Evolutionary conservation across 2,113 vertebrate species (phyloP), one percentile per base, ranked within the genome.

Genomic region (Pelmatolapia mariae): DNA sequence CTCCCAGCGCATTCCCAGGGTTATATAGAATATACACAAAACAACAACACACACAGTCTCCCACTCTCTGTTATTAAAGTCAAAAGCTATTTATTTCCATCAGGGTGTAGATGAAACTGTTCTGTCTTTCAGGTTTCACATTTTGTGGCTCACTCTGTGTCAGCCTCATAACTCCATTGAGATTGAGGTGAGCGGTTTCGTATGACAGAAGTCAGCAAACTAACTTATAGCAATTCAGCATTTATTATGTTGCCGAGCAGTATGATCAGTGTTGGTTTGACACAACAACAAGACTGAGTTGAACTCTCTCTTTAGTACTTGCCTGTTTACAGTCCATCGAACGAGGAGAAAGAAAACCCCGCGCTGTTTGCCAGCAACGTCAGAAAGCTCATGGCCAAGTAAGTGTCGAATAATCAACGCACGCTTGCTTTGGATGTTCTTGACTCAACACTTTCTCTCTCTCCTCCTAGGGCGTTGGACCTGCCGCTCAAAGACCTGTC

Each of bases 61-160:
- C 8, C 38, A 4, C 63, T 80, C 53, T 18, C 43, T 18, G 38
- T 31, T 50, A 12, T 40, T 13, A 80, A 43, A 73, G 31, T 40
- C 47, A 18, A 29, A 29, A 76, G 16, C 22, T 1, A 11, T 71
- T 5, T 24, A 0, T 24, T 52, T 13, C 82, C 10, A 9, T 52
- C 5, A 29, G 38, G 15, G 61, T 66, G 45, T n/a, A 19, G 13
- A 68, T 57, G 36, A 86, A 78, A 13, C 12, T 12, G 61, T 73
- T 82, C 8, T 88, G 1, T 93, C 81, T 73, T 85, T 18, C 91
- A 99, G 98, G 92, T 95, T 98, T 89, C 95, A 98, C 89, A 97
- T 99, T 89, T 92, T 99, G 4, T 99, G 98, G 98, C 98, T 99
- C 50, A 98, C 98, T 4, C 94, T 99, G 91, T 99, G 98, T 93